A percentile compares a stretch with the other conserved stretches of the same genome.
Conservation (phyloP, 2,113 vertebrate species). For the Tragelaphus strepsiceros region DNA sequence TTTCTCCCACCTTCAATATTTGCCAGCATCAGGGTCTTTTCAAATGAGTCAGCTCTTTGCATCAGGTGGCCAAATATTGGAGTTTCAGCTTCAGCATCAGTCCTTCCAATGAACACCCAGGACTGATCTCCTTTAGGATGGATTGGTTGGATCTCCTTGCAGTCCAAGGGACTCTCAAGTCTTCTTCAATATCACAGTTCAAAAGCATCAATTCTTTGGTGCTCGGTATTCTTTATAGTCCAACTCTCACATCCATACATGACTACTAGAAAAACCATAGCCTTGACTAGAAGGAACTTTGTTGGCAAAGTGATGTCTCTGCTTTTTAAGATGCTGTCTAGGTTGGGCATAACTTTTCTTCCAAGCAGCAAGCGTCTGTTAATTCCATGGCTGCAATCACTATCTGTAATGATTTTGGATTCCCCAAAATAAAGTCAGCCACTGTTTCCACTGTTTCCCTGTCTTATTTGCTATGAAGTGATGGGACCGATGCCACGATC, state of each 20-base stretch:
- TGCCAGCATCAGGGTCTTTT: not conserved
- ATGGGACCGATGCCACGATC: not conserved
- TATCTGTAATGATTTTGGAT: not conserved
- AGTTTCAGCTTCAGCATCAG: not conserved
- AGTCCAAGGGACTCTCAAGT: not conserved
- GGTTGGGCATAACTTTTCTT: not conserved
- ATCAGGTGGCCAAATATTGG: not conserved
- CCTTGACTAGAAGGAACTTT: not conserved
- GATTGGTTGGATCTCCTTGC: not conserved
- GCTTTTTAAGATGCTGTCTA: not conserved
- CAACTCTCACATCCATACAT: not conserved
- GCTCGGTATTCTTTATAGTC: fast-evolving
- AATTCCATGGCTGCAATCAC: not conserved
- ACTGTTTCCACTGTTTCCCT: not conserved
- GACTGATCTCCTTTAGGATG: not conserved
- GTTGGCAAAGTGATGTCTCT: not conserved
- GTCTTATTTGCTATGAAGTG: no score
- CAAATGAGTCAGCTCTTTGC: not conserved
- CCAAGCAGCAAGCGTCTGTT: not conserved
- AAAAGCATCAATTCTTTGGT: not conserved
- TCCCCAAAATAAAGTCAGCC: not conserved
- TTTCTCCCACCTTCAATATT: not conserved
- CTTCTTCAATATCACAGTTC: not conserved
- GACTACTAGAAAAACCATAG: not conserved
- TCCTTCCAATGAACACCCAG: not conserved